Evolutionary conservation across 2,888 invertebrate genomes (phyloP), one percentile per base, ranked within the genome.

Genomic region (Ceriagrion tenellum): DNA sequence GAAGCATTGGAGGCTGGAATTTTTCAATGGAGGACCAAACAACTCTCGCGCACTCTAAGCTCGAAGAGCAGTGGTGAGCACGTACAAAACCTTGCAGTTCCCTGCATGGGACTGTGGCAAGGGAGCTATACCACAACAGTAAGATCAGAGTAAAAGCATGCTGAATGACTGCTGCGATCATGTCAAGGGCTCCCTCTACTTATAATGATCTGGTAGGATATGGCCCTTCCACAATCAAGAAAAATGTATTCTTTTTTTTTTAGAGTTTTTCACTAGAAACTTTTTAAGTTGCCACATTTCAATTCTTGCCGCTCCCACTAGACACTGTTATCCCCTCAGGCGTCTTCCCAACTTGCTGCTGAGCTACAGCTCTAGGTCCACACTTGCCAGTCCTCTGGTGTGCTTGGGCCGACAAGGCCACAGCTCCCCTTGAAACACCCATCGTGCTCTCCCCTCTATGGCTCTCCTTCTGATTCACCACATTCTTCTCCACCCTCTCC

Each of bases 371-470:
- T 18, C 93, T 63, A 47, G 93, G 93, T 40, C 63, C 93, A 69
- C 93, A 93, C n/a, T 93, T 93, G 35, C 93, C 93, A 69, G 69
- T n/a, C 69, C 93, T 93, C 35, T 69, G 93, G n/a, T 93, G 93
- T 18, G 93, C 93, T 16, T 63, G 23, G 23, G 89, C 89, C 13
- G 89, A n/a, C 89, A 89, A 55, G 0, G 89, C 47, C 20, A 93
- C 93, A 8, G 74, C 47, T 47, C 47, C 69, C 55, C 93, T 69
- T 56, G 63, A 12, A 40, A n/a, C 47, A 26, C 69, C 93, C 16
- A 16, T 81, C 47, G 55, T 26, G 13, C 47, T 47, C 55, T 47
- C 93, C 8, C n/a, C 93, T 16, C 93, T 93, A 26, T 93, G 69
- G 26, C 47, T 69, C 13, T 93, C 93, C n/a, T 69, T 93, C 91